Percentiles rank a stretch among this genome's conserved stretches.
These are phyloP conservation scores for Marcusenius ussheri DNA, from an alignment of 2,113 vertebrate genomes.

Conservation along the genomic window DNA sequence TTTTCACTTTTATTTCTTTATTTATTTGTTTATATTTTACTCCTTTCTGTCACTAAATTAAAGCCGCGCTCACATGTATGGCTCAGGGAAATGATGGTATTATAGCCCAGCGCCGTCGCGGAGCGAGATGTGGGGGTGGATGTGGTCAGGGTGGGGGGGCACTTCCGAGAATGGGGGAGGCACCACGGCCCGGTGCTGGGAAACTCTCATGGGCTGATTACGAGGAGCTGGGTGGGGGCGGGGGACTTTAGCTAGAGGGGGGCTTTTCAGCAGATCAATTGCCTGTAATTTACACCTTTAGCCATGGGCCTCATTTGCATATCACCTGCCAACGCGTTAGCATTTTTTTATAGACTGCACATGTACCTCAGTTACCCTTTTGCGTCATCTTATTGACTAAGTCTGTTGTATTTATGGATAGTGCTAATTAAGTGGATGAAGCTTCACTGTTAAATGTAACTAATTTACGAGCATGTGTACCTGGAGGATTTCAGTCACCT, in stretches of 20 bases:
- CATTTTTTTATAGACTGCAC: neutral
- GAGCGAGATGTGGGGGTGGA: neutral
- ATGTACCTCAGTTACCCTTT: neutral
- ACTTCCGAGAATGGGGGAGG: neutral
- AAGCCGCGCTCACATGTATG: neutral
- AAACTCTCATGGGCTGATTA: neutral
- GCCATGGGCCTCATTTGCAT: neutral
- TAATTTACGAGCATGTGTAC: neutral
- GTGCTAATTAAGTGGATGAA: neutral
- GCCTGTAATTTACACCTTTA: neutral
- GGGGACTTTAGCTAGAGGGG: neutral
- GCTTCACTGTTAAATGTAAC: neutral
- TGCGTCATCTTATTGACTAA: neutral
- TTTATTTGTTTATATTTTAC: neutral
- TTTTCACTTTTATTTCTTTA: neutral
- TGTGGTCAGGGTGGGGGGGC: neutral
- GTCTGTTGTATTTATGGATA: neutral
- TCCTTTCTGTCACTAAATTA: neutral
- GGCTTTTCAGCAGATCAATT: neutral
- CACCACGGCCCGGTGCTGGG: neutral
- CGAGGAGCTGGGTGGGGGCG: neutral
- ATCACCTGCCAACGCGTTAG: neutral
- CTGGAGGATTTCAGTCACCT: neutral
- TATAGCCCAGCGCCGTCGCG: neutral
- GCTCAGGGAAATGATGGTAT: neutral